A percentile compares a stretch with the other conserved stretches of the same genome.
Conservation (phyloP, 1,140 invertebrate genomes). For the Lordiphosa stackelbergi region DNA sequence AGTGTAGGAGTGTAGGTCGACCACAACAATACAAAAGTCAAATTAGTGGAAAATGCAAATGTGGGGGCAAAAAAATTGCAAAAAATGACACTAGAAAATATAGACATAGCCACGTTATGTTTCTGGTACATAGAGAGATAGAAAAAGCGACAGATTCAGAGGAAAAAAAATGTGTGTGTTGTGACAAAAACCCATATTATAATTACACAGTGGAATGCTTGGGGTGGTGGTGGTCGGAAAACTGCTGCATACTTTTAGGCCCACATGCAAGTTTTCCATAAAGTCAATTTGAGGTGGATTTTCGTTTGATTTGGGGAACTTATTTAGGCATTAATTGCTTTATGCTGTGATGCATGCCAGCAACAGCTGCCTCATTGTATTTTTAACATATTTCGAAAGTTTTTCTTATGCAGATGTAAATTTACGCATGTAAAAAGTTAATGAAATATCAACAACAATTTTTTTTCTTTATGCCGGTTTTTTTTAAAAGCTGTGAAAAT, state of each 20-base stretch:
- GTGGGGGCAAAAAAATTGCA: constrained; percentile 30
- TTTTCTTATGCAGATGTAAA: background rate
- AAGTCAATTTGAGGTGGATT: background rate
- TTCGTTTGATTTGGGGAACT: background rate
- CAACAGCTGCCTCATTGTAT: constrained; percentile 8
- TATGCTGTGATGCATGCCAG: background rate
- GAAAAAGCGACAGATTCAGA: constrained; percentile 13
- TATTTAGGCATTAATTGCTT: constrained; percentile 19
- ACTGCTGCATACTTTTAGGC: constrained; percentile 49
- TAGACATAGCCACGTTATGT: constrained; percentile 63
- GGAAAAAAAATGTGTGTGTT: no score
- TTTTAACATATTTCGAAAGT: constrained; percentile 19
- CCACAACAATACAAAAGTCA: constrained; percentile 75
- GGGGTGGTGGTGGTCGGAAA: constrained; percentile 16
- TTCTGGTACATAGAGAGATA: no score
- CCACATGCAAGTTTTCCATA: constrained; percentile 7
- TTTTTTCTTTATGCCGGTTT: background rate
- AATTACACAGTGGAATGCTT: constrained; percentile 42
- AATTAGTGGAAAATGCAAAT: constrained; percentile 76
- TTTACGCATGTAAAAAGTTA: constrained; percentile 25
- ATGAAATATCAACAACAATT: constrained; percentile 32
- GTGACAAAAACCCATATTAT: constrained; percentile 41
- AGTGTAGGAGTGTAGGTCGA: constrained; percentile 19
- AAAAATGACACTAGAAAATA: constrained; percentile 72
- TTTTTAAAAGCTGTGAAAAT: background rate